These are phyloP conservation scores for Spinus pinus DNA, from an alignment of 2,797 vertebrate genomes.

Conservation along the genomic window DNA sequence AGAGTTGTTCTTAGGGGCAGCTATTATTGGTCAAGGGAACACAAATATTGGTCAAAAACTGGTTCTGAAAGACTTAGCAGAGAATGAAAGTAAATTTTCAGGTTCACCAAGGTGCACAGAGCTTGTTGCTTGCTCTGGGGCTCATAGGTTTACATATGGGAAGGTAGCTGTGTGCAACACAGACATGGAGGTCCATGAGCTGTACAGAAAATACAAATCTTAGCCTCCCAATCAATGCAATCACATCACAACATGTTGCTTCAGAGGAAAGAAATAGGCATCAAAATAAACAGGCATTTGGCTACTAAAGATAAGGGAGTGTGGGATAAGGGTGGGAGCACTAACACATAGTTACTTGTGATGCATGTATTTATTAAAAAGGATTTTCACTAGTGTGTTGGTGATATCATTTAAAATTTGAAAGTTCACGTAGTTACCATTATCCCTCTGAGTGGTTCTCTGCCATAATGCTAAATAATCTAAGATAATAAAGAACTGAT, in stretches of 20 bases:
- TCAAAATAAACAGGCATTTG: background rate
- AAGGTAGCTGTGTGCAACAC: fast-evolving
- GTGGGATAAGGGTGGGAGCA: background rate
- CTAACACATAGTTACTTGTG: background rate
- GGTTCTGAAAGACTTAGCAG: background rate
- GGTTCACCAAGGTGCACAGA: background rate
- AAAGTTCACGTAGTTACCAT: background rate
- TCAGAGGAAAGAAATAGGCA: background rate
- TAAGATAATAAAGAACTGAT: background rate
- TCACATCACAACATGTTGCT: background rate
- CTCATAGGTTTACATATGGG: background rate
- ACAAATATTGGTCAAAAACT: background rate
- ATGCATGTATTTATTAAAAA: background rate
- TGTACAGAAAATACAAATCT: background rate
- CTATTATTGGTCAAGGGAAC: background rate
- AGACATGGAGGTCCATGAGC: background rate
- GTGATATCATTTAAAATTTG: background rate
- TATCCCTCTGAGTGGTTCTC: background rate
- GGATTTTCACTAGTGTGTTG: background rate
- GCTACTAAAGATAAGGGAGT: background rate
- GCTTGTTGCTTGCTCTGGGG: background rate
- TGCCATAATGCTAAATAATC: background rate
- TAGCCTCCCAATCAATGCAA: background rate
- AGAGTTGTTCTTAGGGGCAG: background rate
- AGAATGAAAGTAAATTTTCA: background rate